Conservation (phyloP, 2,888 invertebrate genomes). For the Busseola fusca region DNA sequence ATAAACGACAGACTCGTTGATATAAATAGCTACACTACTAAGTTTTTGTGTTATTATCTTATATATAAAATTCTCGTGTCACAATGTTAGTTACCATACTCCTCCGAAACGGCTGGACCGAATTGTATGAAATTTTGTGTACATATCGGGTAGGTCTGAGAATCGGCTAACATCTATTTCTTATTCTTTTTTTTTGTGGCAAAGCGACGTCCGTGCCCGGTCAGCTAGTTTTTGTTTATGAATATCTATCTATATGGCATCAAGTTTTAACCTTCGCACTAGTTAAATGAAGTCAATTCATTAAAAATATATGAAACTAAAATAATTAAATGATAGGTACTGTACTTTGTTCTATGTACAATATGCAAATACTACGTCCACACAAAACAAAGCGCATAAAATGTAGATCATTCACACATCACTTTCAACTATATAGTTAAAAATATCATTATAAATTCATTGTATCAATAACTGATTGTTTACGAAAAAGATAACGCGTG, state of each 20-base stretch:
- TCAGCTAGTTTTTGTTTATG: background rate
- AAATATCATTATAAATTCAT: conserved; percentile 32
- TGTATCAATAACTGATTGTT: conserved; percentile 49
- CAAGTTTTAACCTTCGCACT: conserved; percentile 26
- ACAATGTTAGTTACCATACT: no score
- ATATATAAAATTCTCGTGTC: no score
- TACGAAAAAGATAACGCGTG: conserved; percentile 48
- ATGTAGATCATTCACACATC: conserved; percentile 38
- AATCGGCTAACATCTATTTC: no score
- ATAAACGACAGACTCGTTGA: background rate
- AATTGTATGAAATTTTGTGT: no score
- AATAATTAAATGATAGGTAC: conserved; percentile 19
- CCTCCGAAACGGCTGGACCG: no score
- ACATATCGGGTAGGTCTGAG: no score
- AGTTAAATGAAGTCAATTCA: conserved; percentile 21
- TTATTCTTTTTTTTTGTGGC: no score
- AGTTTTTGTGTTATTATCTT: background rate
- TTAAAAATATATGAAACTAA: conserved; percentile 14
- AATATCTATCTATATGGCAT: background rate
- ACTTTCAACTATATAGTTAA: conserved; percentile 40
- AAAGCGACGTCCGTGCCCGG: no score
- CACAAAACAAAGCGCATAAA: conserved; percentile 22
- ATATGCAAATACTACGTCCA: conserved; percentile 32
- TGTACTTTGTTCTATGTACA: conserved; percentile 22
- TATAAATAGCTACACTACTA: background rate